Conservation (phyloP, 2,113 vertebrate genomes). For the Hippocampus comes region DNA sequence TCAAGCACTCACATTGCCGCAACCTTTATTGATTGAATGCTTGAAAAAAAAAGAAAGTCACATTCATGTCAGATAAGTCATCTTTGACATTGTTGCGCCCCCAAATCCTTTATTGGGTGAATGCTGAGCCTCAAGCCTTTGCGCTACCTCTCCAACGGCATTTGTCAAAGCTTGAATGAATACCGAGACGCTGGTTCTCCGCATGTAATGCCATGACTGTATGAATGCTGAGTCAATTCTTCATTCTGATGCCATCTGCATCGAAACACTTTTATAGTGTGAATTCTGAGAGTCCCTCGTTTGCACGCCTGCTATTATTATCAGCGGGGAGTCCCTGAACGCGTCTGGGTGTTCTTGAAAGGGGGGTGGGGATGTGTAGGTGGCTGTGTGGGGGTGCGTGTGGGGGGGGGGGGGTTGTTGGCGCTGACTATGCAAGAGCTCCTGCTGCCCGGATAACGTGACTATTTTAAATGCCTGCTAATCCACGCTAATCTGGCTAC, state of each 20-base stretch:
- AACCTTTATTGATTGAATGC: neutral
- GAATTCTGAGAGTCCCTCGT: neutral
- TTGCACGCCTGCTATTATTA: neutral
- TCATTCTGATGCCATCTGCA: neutral
- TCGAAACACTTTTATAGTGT: neutral
- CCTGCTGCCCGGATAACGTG: slow-evolving; percentile 60
- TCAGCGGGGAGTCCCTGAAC: neutral
- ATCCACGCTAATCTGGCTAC: slow-evolving; percentile 71
- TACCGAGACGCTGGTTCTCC: neutral
- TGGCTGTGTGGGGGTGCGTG: neutral
- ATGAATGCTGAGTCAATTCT: neutral
- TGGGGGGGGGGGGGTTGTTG: slow-evolving; percentile 40
- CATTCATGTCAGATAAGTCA: too few relatives aligned
- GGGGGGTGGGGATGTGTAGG: neutral
- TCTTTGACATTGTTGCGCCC: too few relatives aligned
- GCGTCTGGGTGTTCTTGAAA: neutral
- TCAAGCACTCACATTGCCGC: neutral
- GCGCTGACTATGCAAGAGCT: slow-evolving; percentile 46
- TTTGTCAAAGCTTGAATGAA: neutral
- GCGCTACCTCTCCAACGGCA: neutral
- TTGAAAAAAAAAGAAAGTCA: neutral
- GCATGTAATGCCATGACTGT: too few relatives aligned
- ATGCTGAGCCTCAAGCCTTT: neutral
- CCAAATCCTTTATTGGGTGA: too few relatives aligned
- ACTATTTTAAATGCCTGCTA: slow-evolving; percentile 71